Percentiles rank a stretch among this genome's conserved stretches.
These are phyloP conservation scores for Gymnogyps californianus DNA, from an alignment of 2,113 vertebrate species.

Conservation along the genomic window DNA sequence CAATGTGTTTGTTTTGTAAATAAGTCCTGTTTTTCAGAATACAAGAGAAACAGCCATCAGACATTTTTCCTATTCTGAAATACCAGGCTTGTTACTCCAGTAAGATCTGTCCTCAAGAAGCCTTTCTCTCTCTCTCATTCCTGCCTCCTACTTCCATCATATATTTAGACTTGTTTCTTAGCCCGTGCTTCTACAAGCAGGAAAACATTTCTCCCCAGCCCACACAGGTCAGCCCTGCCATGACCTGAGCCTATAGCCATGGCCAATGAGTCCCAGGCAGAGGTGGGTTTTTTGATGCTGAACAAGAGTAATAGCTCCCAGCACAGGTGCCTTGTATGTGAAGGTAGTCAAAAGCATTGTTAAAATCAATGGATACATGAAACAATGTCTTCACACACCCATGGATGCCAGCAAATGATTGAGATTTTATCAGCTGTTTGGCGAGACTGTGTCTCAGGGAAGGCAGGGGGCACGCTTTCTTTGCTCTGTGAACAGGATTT, in stretches of 20 bases:
- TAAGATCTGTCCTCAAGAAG: neutral
- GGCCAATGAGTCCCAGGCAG: neutral
- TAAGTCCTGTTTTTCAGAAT: neutral
- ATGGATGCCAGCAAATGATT: neutral
- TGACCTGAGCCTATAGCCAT: neutral
- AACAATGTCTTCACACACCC: neutral
- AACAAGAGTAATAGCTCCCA: neutral
- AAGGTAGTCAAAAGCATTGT: neutral
- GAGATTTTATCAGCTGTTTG: neutral
- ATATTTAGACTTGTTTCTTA: neutral
- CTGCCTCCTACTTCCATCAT: neutral
- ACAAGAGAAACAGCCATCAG: neutral
- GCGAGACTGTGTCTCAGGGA: neutral
- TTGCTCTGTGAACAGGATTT: neutral
- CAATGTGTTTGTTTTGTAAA: neutral
- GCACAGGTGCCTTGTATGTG: neutral
- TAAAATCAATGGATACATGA: neutral
- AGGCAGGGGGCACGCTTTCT: fast-evolving
- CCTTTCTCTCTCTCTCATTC: neutral
- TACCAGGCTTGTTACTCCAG: neutral
- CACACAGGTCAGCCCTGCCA: neutral
- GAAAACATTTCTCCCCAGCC: neutral
- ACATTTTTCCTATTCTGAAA: neutral
- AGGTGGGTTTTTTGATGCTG: neutral
- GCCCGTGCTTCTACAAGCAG: neutral